These are phyloP conservation scores for Andrena bicolor DNA, from an alignment of 2,888 invertebrate genomes.

Conservation along the genomic window DNA sequence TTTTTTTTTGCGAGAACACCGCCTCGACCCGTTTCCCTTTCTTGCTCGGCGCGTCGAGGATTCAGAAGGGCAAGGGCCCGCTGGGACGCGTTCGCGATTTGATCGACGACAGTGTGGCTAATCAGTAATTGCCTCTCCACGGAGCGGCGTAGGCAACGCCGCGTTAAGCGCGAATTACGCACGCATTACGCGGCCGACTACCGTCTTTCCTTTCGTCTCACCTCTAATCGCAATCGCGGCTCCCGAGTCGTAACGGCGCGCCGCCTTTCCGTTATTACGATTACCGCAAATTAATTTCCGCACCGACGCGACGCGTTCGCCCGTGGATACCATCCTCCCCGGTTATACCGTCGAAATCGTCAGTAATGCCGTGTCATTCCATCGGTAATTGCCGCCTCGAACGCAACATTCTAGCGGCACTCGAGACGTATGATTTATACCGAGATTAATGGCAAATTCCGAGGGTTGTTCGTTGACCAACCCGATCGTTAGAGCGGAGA, in stretches of 20 bases:
- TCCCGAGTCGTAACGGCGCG: background rate
- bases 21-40: background rate
- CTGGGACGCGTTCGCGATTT: constrained; percentile 71
- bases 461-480: constrained; percentile 67
- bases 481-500: constrained; percentile 55
- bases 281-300: constrained; percentile 43
- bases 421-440: constrained; percentile 59
- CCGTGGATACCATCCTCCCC: constrained; percentile 22
- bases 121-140: constrained; percentile 81
- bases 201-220: constrained; percentile 67
- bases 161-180: constrained; percentile 78
- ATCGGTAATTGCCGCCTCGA: constrained; percentile 53
- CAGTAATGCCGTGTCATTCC: constrained; percentile 44
- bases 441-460: constrained; percentile 69
- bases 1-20: background rate
- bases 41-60: background rate
- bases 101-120: constrained; percentile 79
- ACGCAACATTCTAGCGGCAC: constrained; percentile 48
- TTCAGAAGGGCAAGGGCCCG: constrained; percentile 3
- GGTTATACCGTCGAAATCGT: constrained; percentile 31
- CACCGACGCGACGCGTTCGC: no score
- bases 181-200: constrained; percentile 76
- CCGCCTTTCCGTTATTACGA: constrained; percentile 14
- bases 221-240: constrained; percentile 35
- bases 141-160: constrained; percentile 63